Base-by-base conservation (phyloP, 2,888 invertebrate genomes). In the Leucophenga maculata region DNA sequence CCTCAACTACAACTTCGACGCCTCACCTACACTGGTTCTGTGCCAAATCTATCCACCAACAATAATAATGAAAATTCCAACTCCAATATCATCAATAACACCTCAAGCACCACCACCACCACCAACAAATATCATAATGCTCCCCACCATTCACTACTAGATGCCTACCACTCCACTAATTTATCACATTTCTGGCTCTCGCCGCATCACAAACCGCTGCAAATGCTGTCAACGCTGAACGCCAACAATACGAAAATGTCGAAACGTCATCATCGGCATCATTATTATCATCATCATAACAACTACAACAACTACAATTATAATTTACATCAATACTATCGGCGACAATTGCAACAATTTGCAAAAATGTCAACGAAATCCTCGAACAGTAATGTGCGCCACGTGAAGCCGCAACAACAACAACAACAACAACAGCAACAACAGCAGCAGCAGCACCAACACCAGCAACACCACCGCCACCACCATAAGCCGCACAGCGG, bases 21-120 rank as follows among this genome's bases (percentile, higher is more conserved):
- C 68, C 82, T 89, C 78, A 86, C 86, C 73, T 90, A 91, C 77
- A 91, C 91, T 85, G 92, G 92, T 72, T 92, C 92, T 60, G 91
- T 91, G 78, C 92, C 92, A 74, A 91, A 92, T 87, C 87, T 92
- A 70, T 85, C 85, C 48, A 46, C 39, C 18, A 48, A n/a, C 20
- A 64, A 3, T 14, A 64, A 18, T 22, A 48, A 74, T 68, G 55
- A 60, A 64, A 71, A 26, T 66, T 74, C 73, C 76, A 72, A 65
- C 71, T 70, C 70, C 69, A 76, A 76, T 72, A 69, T 72, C 54
- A 67, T 39, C 22, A 39, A 57, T 20, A 14, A 62, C 60, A 69
- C 48, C 54, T 64, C 67, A 68, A 68, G 60, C 66, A 67, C 62
- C 65, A 64, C 65, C 62, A 69, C 6, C 26, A 59, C 71, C 62